Conservation (phyloP, 92 coral and sea anemone genomes). For the Meandrina meandrites region DNA sequence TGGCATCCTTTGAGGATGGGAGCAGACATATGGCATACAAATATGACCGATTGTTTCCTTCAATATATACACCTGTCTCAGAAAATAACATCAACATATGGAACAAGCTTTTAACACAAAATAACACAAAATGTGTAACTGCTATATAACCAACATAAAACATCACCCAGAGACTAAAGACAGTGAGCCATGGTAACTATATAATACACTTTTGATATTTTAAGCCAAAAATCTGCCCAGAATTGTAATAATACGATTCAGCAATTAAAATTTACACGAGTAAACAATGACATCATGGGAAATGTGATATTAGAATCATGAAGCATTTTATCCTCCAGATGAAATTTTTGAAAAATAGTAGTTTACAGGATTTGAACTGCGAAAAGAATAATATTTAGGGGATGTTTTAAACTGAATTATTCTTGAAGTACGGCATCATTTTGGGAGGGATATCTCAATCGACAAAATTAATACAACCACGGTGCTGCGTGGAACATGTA, state of each 20-base stretch:
- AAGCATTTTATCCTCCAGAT: background rate
- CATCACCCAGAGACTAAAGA: background rate
- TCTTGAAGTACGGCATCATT: background rate
- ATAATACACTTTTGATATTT: background rate
- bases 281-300: conserved; percentile 17
- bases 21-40: background rate
- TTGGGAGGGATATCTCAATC: background rate
- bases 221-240: background rate
- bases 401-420: background rate
- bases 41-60: background rate
- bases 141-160: background rate
- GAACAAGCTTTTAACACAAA: background rate
- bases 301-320: conserved; percentile 4
- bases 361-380: background rate
- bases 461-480: background rate
- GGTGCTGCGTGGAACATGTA: background rate
- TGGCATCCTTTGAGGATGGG: background rate
- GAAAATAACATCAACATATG: background rate
- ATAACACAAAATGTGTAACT: background rate
- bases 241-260: background rate
- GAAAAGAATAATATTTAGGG: background rate
- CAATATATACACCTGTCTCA: background rate
- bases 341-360: background rate
- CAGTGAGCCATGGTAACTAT: background rate
- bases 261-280: background rate